Evolutionary conservation across 2,888 invertebrate species (phyloP), one percentile per base, ranked within the genome.

Genomic region (Spialia ferax): DNA sequence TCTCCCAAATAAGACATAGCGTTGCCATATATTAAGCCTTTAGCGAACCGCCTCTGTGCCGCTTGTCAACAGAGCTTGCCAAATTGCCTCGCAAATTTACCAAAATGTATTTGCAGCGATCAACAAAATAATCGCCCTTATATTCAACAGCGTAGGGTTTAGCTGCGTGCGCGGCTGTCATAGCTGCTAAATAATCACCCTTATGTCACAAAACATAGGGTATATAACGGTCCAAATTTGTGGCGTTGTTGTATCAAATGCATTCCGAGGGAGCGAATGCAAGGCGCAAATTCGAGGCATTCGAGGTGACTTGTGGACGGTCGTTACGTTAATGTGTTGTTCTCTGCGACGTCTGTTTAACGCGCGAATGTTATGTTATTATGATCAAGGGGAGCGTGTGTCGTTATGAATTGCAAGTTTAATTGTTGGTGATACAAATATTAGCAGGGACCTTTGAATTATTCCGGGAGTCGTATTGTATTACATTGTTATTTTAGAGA

Each of bases 31-130:
- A 66, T 66, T 66, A 66, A 54, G 66, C 66, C 66, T 66, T 66
- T 66, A 60, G 54, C 66, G 70, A 77, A 45, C 78, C 77, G 77
- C 76, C 80, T 79, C 75, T 76, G 74, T 76, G 73, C 18, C 79
- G 73, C 81, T 77, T 78, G 79, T 79, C 79, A 77, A 78, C 74
- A 73, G 73, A 74, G 82, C 77, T 76, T 80, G 83, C 83, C 83
- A 86, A 86, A 85, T 83, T 83, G 82, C 82, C 80, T 77, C 74
- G 77, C 75, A 76, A 74, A 74, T 72, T 50, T 55, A 67, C 59
- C 62, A 62, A 29, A 13, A 42, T 59, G 35, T 60, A 38, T 59
- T 57, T 52, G 42, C 42, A 20, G 57, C 50, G n/a, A 48, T n/a
- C 20, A 56, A 29, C 18, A 22, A n/a, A 38, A 42, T 52, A 59